Conservation (phyloP, 2,888 invertebrate species). For the Heteromyza rotundicornis region DNA sequence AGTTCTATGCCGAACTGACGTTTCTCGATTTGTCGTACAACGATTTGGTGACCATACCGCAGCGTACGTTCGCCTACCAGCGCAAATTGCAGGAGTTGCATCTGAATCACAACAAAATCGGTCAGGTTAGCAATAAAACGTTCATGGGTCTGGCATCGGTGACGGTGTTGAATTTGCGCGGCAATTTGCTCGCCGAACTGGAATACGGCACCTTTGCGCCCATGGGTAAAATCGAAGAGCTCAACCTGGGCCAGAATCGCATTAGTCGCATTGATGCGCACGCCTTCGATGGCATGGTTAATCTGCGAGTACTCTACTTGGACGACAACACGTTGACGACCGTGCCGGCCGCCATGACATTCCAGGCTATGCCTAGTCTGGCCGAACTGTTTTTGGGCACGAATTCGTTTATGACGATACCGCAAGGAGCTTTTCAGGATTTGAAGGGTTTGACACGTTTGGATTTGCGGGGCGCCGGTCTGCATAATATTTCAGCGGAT, state of each 20-base stretch:
- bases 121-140: constrained; percentile 78
- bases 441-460: constrained; percentile 76
- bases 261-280: constrained; percentile 79
- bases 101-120: constrained; percentile 84
- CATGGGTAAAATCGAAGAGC: constrained; percentile 78
- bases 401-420: constrained; percentile 78
- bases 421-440: constrained; percentile 79
- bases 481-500: constrained; percentile 77
- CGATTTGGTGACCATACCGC: constrained; percentile 81
- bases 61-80: constrained; percentile 80
- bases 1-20: constrained; percentile 85
- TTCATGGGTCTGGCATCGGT: constrained; percentile 79
- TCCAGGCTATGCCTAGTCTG: constrained; percentile 75
- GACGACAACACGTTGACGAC: constrained; percentile 83
- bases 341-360: constrained; percentile 74
- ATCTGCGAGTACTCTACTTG: constrained; percentile 79
- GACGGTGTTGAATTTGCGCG: constrained; percentile 80
- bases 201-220: constrained; percentile 77
- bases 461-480: constrained; percentile 81
- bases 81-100: constrained; percentile 82
- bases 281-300: constrained; percentile 77
- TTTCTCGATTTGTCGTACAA: constrained; percentile 85
- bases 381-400: constrained; percentile 86
- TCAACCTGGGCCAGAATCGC: constrained; percentile 85
- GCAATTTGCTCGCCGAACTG: constrained; percentile 82